These are phyloP conservation scores for Meandrusa payeni DNA, from an alignment of 2,888 invertebrate genomes.

Conservation along the genomic window DNA sequence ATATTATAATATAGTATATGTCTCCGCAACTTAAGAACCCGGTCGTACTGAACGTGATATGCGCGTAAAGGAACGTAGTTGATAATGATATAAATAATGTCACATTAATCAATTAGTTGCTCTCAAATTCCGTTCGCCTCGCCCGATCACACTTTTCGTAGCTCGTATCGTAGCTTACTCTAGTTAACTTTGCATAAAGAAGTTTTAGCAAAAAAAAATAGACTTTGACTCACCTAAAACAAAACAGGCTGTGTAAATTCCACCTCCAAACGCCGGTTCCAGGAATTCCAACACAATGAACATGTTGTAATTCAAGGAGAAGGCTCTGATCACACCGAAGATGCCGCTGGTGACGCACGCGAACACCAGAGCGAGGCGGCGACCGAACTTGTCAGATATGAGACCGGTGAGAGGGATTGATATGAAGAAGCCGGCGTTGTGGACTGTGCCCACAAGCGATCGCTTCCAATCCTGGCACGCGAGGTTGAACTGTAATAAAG, in stretches of 20 bases:
- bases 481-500: slow-evolving; percentile 81
- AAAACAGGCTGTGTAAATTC: slow-evolving; percentile 81
- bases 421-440: slow-evolving; percentile 87
- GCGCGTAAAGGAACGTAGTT: too few species aligned
- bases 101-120: too few species aligned
- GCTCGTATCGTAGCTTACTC: too few species aligned
- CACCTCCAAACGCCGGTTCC: slow-evolving; percentile 80
- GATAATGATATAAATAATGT: too few species aligned
- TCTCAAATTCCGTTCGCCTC: too few species aligned
- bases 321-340: slow-evolving; percentile 79
- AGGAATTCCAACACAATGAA: slow-evolving; percentile 81
- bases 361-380: slow-evolving; percentile 80
- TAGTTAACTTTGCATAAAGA: too few species aligned
- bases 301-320: slow-evolving; percentile 80
- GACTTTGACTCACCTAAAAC: slow-evolving; percentile 79
- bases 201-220: too few species aligned
- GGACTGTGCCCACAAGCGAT: slow-evolving; percentile 86
- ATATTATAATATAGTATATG: too few species aligned
- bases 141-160: too few species aligned
- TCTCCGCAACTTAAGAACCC: too few species aligned
- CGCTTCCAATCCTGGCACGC: slow-evolving; percentile 88
- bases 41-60: too few species aligned
- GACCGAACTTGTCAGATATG: slow-evolving; percentile 85
- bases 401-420: slow-evolving; percentile 86
- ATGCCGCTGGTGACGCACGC: slow-evolving; percentile 78